Base-by-base conservation (phyloP, 2,113 vertebrate genomes). In the Rhinolophus sinicus region DNA sequence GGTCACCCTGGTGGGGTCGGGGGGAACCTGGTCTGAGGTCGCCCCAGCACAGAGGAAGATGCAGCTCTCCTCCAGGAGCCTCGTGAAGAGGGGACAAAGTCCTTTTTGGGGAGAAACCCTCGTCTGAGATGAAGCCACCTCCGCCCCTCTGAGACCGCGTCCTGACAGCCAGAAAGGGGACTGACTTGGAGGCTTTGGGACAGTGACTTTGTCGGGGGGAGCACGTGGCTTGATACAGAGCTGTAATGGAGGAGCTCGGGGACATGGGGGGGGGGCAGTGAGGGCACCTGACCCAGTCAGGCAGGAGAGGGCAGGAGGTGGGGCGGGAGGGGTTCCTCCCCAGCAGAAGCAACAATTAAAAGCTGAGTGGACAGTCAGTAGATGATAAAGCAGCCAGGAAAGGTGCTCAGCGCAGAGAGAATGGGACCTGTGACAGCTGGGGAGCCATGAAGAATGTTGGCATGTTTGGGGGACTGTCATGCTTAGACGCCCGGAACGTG, bases 161-260 rank as follows among this genome's bases (percentile, higher is more conserved):
- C 67, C 38, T 13, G 8, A 88, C 44, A 11, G 38, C 30, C 62
- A 26, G 47, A 75, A 72, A 12, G 30, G 4, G 30, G 69, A 52
- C 47, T 1, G 60, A 22, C 38, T 28, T 33, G 2, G 3, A 0
- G 54, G 26, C 83, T 38, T 50, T 1, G 0, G 69, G 88, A 26
- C 70, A 22, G 82, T 18, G 22, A 35, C 90, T 56, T 80, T 24
- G 47, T 50, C 54, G 18, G 28, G 5, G 22, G 33, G 13, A 70
- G 21, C 26, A 4, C 3, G 30, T 47, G 58, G 50, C 50, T 73
- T 67, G 50, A 8, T 28, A 4, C 33, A 38, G n/a, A 82, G 28
- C 38, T 54, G 26, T 15, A 64, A 38, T 14, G n/a, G 26, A 22
- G 50, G 24, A 26, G n/a, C 8, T 70, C 15, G 4, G 44, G 50